phyloP scores from a whole-genome alignment of 2,797 vertebrate species.

The Hemibagrus guttatus region DNA sequence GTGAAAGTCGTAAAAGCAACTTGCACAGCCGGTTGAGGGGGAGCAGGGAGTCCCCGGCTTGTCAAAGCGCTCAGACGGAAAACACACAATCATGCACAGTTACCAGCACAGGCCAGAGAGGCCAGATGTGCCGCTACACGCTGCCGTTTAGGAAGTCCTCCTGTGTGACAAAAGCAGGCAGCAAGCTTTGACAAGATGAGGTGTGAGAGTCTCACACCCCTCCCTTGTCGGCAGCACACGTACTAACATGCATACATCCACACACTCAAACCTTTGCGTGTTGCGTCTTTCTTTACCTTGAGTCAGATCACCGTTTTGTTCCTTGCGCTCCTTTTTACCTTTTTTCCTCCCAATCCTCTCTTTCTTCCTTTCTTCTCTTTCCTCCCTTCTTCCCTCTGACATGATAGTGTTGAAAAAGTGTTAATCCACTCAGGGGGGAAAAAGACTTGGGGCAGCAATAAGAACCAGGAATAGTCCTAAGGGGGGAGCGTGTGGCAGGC shows the following conservation, averaged over 20 bases:
- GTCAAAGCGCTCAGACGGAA: conserved; percentile 33
- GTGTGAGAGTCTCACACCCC: conserved; percentile 51
- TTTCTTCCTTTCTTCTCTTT: conserved; percentile 73
- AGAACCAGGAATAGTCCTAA: conserved; percentile 71
- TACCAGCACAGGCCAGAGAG: conserved; percentile 54
- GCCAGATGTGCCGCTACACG: conserved; percentile 67
- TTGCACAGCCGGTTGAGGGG: not conserved
- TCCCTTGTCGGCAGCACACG: conserved; percentile 21
- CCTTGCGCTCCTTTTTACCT: conserved; percentile 71
- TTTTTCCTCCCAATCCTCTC: conserved; percentile 74
- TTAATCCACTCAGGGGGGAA: conserved; percentile 71
- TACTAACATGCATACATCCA: conserved; percentile 45
- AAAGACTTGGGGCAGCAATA: conserved; percentile 33
- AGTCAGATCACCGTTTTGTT: conserved; percentile 55
- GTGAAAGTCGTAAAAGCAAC: conserved; percentile 1
- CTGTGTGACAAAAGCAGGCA: conserved; percentile 67
- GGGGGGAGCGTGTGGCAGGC: conserved; percentile 70
- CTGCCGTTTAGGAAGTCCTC: conserved; percentile 61
- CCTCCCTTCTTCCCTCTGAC: conserved; percentile 71
- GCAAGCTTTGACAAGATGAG: conserved; percentile 73
- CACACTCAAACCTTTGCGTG: conserved; percentile 46
- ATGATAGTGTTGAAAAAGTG: conserved; percentile 69
- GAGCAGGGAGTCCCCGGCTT: not conserved
- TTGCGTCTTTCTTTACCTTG: conserved; percentile 70
- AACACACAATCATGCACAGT: conserved; percentile 54